Evolutionary conservation across 2,113 vertebrate genomes (phyloP).

Genomic region (Carollia perspicillata): DNA sequence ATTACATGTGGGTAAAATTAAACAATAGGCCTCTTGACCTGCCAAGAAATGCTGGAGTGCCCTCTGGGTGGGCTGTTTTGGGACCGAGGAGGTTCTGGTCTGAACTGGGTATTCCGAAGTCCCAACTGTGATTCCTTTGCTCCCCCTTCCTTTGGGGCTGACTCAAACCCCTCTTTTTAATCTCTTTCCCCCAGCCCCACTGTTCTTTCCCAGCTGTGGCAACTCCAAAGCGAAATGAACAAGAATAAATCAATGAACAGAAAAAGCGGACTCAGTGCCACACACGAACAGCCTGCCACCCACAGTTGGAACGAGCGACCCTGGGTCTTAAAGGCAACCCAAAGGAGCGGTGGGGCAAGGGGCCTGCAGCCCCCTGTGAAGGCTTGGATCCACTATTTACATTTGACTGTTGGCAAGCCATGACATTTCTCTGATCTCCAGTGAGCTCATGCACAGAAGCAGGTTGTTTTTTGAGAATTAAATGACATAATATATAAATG

Average conservation of each 20-base stretch:
- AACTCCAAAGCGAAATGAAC: slow-evolving; percentile 36
- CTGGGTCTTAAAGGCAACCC: not conserved
- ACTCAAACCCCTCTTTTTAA: slow-evolving; percentile 29
- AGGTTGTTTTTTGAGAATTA: not conserved
- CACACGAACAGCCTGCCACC: slow-evolving; percentile 17
- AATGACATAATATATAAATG: not conserved
- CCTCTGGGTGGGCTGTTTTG: slow-evolving; percentile 46
- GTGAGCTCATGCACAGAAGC: not conserved
- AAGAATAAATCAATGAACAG: slow-evolving; percentile 30
- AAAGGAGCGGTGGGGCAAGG: not conserved
- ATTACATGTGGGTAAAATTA: slow-evolving; percentile 43
- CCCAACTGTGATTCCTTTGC: not conserved
- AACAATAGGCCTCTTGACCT: slow-evolving; percentile 35
- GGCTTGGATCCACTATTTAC: not conserved
- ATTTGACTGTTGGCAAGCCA: not conserved
- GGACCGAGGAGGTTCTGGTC: not conserved
- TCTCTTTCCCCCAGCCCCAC: not conserved
- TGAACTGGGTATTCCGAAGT: not conserved
- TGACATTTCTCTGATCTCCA: not conserved
- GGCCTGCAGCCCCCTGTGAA: not conserved
- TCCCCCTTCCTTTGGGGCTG: not conserved
- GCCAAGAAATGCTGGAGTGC: not conserved
- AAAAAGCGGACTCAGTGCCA: not conserved
- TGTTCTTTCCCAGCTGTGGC: slow-evolving; percentile 36
- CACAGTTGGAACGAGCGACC: not conserved